Conservation (phyloP, 1,140 invertebrate genomes). For the Proctacanthus coquilletti region DNA sequence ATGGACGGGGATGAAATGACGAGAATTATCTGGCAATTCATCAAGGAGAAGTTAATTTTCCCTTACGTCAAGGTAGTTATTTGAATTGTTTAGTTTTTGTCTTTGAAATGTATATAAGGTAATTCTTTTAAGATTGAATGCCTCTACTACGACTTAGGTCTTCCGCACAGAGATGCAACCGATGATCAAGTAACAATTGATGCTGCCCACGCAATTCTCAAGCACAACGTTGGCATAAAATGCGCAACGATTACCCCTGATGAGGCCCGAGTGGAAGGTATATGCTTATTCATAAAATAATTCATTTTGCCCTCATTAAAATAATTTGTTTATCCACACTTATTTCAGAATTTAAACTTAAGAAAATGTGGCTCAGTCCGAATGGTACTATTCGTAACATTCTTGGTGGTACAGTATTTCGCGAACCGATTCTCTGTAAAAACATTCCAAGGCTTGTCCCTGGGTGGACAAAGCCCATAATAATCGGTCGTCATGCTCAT, state of each 20-base stretch:
- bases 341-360: conserved; percentile 72
- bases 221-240: conserved; percentile 86
- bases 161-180: conserved; percentile 71
- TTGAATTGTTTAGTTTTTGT: no score
- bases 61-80: conserved; percentile 80
- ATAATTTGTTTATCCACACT: conserved; percentile 10
- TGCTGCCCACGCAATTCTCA: conserved; percentile 68
- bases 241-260: conserved; percentile 86
- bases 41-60: conserved; percentile 75
- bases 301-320: conserved; percentile 4
- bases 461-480: conserved; percentile 65
- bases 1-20: conserved; percentile 91
- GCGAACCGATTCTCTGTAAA: conserved; percentile 79
- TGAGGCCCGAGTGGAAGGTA: conserved; percentile 74
- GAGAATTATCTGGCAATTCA: conserved; percentile 77
- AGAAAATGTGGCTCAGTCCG: conserved; percentile 85
- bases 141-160: conserved; percentile 70
- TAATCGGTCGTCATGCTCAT: conserved; percentile 79
- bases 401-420: conserved; percentile 76
- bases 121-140: conserved; percentile 53
- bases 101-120: no score
- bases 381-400: conserved; percentile 88
- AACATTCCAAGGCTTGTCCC: conserved; percentile 77
- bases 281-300: conserved; percentile 5
- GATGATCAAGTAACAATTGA: conserved; percentile 81